These are phyloP conservation scores for Panzeria rudis DNA, from an alignment of 2,888 invertebrate species.

Conservation along the genomic window DNA sequence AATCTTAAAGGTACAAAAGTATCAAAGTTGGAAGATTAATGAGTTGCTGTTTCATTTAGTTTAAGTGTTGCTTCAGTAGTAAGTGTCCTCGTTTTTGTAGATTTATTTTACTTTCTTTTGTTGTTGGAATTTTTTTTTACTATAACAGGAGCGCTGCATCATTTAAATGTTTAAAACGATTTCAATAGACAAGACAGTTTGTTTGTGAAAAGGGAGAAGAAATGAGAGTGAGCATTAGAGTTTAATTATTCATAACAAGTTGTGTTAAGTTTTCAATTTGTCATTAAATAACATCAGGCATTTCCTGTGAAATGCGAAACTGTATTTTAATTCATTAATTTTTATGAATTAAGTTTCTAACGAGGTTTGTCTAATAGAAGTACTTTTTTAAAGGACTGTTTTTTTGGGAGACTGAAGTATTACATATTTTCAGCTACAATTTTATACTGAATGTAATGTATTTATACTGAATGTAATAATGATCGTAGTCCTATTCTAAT, in stretches of 20 bases:
- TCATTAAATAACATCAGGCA: slow-evolving; percentile 39
- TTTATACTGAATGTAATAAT: too few relatives aligned
- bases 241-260: slow-evolving; percentile 42
- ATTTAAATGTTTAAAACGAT: slow-evolving; percentile 26
- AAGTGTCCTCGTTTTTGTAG: slow-evolving; percentile 65
- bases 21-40: slow-evolving; percentile 71
- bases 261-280: slow-evolving; percentile 43
- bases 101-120: slow-evolving; percentile 15
- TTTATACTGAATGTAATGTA: too few relatives aligned
- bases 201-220: not conserved
- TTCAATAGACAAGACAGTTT: slow-evolving; percentile 19
- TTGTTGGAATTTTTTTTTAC: not conserved
- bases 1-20: slow-evolving; percentile 52
- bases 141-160: not conserved
- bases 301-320: not conserved
- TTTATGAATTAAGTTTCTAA: not conserved
- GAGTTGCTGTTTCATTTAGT: slow-evolving; percentile 67
- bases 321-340: not conserved
- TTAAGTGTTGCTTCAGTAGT: slow-evolving; percentile 56
- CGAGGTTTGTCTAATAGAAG: not conserved
- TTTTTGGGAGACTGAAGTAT: too few relatives aligned
- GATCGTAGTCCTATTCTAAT: too few relatives aligned
- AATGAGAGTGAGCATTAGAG: not conserved
- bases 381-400: not conserved
- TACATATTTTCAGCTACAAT: too few relatives aligned